phyloP scores from a whole-genome alignment of 2,797 vertebrate species.

The Squalus acanthias region DNA sequence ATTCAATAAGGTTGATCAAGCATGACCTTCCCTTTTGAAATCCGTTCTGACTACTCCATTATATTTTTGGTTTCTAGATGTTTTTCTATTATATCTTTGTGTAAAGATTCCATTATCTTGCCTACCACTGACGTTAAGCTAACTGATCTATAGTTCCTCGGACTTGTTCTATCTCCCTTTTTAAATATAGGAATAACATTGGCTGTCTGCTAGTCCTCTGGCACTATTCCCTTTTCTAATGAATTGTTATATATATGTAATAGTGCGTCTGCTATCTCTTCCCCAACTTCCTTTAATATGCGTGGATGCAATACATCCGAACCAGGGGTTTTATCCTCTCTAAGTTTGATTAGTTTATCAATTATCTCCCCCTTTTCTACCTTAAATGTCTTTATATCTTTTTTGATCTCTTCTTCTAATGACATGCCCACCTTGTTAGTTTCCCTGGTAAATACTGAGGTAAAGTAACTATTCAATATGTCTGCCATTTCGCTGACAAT shows the following conservation, averaged over 20 bases:
- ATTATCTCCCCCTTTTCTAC: background rate
- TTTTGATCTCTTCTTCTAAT: too few relatives aligned
- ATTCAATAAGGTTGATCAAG: background rate
- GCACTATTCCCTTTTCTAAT: background rate
- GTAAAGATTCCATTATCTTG: background rate
- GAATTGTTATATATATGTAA: background rate
- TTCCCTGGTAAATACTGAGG: too few relatives aligned
- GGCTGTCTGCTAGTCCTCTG: background rate
- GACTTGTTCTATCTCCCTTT: background rate
- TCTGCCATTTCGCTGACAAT: too few relatives aligned
- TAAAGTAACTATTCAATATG: too few relatives aligned
- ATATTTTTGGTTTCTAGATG: background rate
- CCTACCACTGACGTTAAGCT: background rate
- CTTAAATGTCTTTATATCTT: background rate
- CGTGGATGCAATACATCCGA: background rate
- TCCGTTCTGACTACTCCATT: background rate
- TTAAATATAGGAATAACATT: background rate
- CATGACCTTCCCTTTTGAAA: background rate
- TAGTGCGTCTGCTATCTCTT: background rate
- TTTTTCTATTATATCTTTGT: background rate
- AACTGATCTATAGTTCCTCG: background rate
- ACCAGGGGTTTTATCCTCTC: background rate
- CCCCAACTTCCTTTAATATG: too few relatives aligned
- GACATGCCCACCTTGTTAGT: too few relatives aligned
- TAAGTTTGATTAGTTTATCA: background rate